Conservation (phyloP, 1,140 invertebrate species). For the Megalonaias nervosa region DNA sequence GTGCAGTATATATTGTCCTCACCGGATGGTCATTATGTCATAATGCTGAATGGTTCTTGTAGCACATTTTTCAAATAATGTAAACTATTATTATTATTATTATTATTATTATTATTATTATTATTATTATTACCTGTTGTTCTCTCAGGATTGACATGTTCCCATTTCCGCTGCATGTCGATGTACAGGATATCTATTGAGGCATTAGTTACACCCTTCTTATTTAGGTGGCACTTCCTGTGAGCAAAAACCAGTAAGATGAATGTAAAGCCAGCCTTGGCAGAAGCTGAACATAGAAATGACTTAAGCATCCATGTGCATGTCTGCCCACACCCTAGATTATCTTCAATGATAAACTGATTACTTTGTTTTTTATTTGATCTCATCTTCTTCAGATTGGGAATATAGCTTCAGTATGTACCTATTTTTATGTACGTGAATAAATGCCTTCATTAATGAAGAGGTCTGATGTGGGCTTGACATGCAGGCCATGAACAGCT, state of each 20-base stretch:
- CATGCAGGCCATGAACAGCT: background rate
- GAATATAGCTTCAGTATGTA: too few relatives aligned
- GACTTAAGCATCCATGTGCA: too few relatives aligned
- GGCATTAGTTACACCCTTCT: conserved; percentile 62
- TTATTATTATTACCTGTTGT: conserved; percentile 54
- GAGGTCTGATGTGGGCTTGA: background rate
- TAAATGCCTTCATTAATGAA: background rate
- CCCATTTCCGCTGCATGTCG: conserved; percentile 66
- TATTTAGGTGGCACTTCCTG: conserved; percentile 62
- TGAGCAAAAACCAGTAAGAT: conserved; percentile 6
- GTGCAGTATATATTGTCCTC: too few relatives aligned
- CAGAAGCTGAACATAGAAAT: background rate
- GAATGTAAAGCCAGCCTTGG: too few relatives aligned
- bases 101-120: background rate
- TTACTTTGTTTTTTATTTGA: too few relatives aligned
- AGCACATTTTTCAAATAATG: too few relatives aligned
- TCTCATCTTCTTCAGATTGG: too few relatives aligned
- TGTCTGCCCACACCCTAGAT: too few relatives aligned
- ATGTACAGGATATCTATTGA: conserved; percentile 67
- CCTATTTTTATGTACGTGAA: background rate
- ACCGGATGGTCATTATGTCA: too few relatives aligned
- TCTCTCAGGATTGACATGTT: conserved; percentile 63
- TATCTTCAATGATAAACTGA: too few relatives aligned
- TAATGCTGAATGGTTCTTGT: too few relatives aligned
- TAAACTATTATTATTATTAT: too few relatives aligned